phyloP scores from a whole-genome alignment of 2,113 vertebrate species.

The Podarcis muralis region DNA sequence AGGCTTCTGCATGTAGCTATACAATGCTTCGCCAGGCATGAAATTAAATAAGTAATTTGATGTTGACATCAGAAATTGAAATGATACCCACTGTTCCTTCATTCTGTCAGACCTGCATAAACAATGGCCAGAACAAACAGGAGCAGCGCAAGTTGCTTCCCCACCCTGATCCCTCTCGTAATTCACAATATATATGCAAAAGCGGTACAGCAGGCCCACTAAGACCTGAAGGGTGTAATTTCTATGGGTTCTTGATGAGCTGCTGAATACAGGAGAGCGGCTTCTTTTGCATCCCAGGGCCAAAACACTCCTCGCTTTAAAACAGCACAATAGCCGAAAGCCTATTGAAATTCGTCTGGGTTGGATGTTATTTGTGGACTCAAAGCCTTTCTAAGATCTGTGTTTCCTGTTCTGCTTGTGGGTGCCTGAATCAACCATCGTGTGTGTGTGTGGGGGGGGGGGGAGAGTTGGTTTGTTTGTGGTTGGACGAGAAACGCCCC shows the following conservation, averaged over 20 bases:
- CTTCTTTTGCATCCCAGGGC: conserved; percentile 56
- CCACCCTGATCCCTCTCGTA: conserved; percentile 74
- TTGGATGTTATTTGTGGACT: background rate
- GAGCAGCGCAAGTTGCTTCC: conserved; percentile 74
- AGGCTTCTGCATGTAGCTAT: conserved; percentile 93
- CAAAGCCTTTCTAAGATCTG: background rate
- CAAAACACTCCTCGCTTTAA: conserved; percentile 50
- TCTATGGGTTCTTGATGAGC: conserved; percentile 74
- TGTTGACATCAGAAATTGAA: conserved; percentile 98
- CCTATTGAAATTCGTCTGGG: background rate
- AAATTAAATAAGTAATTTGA: conserved; percentile 99
- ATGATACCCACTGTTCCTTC: conserved; percentile 92
- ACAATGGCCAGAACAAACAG: conserved; percentile 83
- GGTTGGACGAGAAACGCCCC: no score
- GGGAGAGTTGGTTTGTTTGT: no score
- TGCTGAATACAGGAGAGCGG: conserved; percentile 51
- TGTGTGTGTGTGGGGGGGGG: no score
- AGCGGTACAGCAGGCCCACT: conserved; percentile 68
- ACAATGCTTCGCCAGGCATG: conserved; percentile 95
- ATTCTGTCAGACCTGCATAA: conserved; percentile 82
- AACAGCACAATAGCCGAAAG: background rate
- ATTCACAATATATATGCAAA: conserved; percentile 86
- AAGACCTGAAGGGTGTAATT: conserved; percentile 77
- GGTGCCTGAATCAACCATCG: conserved; percentile 29
- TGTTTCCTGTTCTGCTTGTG: conserved; percentile 28